These are phyloP conservation scores for Xanthorhoe spadicearia DNA, from an alignment of 2,888 invertebrate species.

Conservation along the genomic window DNA sequence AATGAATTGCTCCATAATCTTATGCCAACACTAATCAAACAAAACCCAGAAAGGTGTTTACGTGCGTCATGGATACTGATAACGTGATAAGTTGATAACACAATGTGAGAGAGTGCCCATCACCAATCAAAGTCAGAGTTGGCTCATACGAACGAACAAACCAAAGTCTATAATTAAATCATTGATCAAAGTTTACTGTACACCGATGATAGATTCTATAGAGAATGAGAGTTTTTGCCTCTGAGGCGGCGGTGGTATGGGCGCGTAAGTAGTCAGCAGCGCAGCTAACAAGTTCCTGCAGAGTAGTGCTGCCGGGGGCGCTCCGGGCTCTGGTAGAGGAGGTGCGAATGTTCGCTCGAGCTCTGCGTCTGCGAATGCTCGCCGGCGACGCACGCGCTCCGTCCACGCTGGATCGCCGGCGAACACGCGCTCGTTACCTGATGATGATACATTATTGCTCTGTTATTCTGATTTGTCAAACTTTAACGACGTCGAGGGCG, in stretches of 20 bases:
- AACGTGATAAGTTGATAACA: too few species aligned
- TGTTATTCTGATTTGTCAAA: too few species aligned
- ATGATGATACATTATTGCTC: too few species aligned
- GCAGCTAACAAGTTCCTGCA: constrained; percentile 81
- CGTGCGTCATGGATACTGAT: too few species aligned
- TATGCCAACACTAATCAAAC: too few species aligned
- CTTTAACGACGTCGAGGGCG: too few species aligned
- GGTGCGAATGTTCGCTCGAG: constrained; percentile 81
- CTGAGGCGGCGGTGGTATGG: constrained; percentile 60
- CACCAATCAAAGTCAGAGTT: too few species aligned
- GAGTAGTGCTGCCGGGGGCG: constrained; percentile 67
- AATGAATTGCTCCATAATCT: too few species aligned
- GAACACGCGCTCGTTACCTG: constrained; percentile 58
- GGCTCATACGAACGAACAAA: too few species aligned
- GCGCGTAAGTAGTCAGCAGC: constrained; percentile 69
- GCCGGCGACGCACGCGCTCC: constrained; percentile 83
- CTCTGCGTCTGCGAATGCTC: constrained; percentile 88
- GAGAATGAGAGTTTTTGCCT: constrained; percentile 84
- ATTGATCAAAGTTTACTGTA: constrained; percentile 61
- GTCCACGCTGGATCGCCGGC: constrained; percentile 74
- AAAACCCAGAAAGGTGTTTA: too few species aligned
- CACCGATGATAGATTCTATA: constrained; percentile 89
- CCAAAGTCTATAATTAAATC: background rate
- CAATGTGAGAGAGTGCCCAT: too few species aligned
- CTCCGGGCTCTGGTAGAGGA: constrained; percentile 44